These are phyloP conservation scores for Papilio machaon DNA, from an alignment of 1,140 invertebrate species.

Conservation along the genomic window DNA sequence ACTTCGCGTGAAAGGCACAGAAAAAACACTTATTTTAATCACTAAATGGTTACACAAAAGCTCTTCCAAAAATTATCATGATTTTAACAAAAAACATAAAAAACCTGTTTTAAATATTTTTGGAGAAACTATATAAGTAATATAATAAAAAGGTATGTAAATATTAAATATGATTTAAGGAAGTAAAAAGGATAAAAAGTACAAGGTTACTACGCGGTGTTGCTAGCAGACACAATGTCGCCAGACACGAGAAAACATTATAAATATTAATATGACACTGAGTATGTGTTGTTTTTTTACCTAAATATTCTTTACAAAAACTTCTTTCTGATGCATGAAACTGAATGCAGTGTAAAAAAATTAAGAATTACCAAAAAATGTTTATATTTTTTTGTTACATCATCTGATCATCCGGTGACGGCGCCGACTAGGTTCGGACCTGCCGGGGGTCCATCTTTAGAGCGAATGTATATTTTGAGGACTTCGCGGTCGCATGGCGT, in stretches of 20 bases:
- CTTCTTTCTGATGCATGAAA: background rate
- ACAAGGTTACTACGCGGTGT: conserved; percentile 30
- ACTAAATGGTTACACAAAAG: no score
- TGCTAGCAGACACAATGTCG: conserved; percentile 37
- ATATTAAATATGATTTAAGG: conserved; percentile 23
- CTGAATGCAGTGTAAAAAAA: background rate
- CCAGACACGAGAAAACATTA: conserved; percentile 39
- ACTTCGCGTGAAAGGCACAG: no score
- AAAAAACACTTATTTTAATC: no score
- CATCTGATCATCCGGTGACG: no score
- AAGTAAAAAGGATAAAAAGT: conserved; percentile 32
- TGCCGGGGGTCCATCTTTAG: no score
- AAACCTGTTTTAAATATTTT: background rate
- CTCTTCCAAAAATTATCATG: no score
- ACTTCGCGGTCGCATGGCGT: no score
- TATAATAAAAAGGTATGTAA: background rate
- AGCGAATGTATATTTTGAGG: no score
- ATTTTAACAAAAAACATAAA: no score
- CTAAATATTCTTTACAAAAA: background rate
- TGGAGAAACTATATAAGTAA: background rate
- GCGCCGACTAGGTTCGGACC: no score
- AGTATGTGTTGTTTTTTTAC: background rate
- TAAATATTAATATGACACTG: conserved; percentile 19
- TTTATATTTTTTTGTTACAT: background rate
- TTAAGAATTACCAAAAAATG: no score